phyloP scores from a whole-genome alignment of 2,797 vertebrate species.

The Periparus ater region DNA sequence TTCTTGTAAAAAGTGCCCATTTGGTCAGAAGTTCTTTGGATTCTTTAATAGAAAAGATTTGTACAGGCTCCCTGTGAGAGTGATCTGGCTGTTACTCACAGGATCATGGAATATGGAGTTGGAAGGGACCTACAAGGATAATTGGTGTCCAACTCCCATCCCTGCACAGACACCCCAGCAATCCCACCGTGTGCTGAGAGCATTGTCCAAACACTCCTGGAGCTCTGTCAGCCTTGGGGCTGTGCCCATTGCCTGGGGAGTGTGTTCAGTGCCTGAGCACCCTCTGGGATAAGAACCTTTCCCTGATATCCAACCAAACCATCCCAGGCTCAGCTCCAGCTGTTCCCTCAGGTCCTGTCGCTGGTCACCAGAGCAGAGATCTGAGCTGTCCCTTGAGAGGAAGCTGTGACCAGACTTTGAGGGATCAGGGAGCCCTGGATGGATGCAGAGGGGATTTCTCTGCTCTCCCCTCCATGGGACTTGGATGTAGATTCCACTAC shows the following conservation, averaged over 20 bases:
- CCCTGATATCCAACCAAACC: not conserved
- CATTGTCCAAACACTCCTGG: not conserved
- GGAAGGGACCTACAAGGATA: not conserved
- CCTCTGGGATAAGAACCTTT: not conserved
- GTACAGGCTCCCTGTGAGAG: not conserved
- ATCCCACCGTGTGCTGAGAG: not conserved
- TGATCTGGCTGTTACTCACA: not conserved
- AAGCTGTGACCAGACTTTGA: not conserved
- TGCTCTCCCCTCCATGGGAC: not conserved
- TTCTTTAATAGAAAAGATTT: not conserved
- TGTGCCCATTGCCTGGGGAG: not conserved
- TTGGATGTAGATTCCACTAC: fast-evolving
- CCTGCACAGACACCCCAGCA: not conserved
- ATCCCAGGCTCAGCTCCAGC: not conserved
- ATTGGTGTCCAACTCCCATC: not conserved
- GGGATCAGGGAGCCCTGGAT: not conserved
- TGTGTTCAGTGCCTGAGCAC: not conserved
- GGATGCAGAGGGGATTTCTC: not conserved
- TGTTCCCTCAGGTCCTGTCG: not conserved
- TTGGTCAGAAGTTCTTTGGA: not conserved
- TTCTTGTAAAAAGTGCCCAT: not conserved
- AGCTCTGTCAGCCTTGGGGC: not conserved
- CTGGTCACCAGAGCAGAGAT: not conserved
- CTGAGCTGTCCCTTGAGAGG: not conserved
- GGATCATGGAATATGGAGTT: not conserved